Evolutionary conservation across 37 sponge, comb jelly and placozoan genomes (phyloP).

Genomic region (Sycon ciliatum): DNA sequence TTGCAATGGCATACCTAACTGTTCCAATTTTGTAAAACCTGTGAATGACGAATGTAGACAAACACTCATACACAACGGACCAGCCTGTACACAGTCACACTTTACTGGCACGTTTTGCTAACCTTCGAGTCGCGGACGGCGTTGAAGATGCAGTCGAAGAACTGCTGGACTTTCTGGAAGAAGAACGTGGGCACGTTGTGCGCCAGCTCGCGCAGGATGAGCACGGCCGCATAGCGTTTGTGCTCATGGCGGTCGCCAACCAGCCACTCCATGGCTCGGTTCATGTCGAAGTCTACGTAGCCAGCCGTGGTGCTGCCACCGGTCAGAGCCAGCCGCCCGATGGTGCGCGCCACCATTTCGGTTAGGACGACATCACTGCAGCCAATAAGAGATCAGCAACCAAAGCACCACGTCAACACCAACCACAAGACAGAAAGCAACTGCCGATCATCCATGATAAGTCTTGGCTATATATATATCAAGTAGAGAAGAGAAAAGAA

Average conservation of each 20-base stretch:
- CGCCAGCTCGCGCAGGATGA: conserved; percentile 81
- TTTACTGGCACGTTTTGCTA: too few species aligned
- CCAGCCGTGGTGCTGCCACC: conserved; percentile 77
- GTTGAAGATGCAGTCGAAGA: conserved; percentile 73
- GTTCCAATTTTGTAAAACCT: too few species aligned
- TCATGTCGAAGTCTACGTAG: conserved; percentile 85
- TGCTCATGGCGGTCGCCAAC: conserved; percentile 36
- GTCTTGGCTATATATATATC: too few species aligned
- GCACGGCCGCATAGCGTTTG: conserved; percentile 65
- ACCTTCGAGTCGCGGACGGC: conserved; percentile 82
- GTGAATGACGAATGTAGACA: too few species aligned
- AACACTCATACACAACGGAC: too few species aligned
- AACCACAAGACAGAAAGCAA: too few species aligned
- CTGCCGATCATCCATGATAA: too few species aligned
- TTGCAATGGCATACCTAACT: too few species aligned
- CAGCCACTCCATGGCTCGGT: conserved; percentile 73
- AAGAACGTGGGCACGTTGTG: conserved; percentile 85
- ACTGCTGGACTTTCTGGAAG: conserved; percentile 72
- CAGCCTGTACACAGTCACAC: too few species aligned
- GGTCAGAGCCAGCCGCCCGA: conserved; percentile 73
- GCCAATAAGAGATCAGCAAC: too few species aligned
- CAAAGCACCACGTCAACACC: too few species aligned
- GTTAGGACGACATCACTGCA: conserved; percentile 52
- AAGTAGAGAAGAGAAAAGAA: too few species aligned
- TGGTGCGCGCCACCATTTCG: conserved; percentile 71